These are phyloP conservation scores for Psittacus erithacus DNA, from an alignment of 2,113 vertebrate species.

Conservation along the genomic window DNA sequence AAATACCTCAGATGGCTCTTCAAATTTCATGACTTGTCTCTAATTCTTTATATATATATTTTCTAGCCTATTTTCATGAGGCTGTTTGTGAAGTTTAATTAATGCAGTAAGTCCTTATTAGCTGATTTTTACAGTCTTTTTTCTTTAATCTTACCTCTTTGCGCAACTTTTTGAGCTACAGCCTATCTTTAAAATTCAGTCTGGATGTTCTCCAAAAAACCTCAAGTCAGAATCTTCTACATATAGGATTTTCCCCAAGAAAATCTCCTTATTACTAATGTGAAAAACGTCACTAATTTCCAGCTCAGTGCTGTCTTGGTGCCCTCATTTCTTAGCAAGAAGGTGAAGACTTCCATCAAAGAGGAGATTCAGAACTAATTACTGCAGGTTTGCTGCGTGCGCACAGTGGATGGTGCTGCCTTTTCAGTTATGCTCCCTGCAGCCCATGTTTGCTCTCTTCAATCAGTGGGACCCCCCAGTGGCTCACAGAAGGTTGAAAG, in stretches of 20 bases:
- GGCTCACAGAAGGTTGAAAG: not conserved
- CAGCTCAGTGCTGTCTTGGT: not conserved
- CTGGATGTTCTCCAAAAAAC: not conserved
- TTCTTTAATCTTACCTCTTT: not conserved
- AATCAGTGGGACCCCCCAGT: not conserved
- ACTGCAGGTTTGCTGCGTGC: not conserved
- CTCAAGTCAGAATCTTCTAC: not conserved
- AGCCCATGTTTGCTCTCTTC: not conserved
- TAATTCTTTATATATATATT: not conserved
- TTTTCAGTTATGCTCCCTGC: not conserved
- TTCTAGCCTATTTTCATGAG: not conserved
- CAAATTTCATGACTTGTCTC: not conserved
- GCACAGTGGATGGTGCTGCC: not conserved
- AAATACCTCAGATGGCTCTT: not conserved
- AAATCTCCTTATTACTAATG: not conserved
- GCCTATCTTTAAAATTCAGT: not conserved
- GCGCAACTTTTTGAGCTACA: not conserved
- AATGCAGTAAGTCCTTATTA: not conserved
- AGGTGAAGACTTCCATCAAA: not conserved
- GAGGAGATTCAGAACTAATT: accelerated
- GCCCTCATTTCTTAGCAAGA: not conserved
- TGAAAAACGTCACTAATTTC: not conserved
- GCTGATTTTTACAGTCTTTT: not conserved
- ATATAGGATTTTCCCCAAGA: not conserved
- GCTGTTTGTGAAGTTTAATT: not conserved